These are phyloP conservation scores for Varanus komodoensis DNA, from an alignment of 2,113 vertebrate species.

Conservation along the genomic window DNA sequence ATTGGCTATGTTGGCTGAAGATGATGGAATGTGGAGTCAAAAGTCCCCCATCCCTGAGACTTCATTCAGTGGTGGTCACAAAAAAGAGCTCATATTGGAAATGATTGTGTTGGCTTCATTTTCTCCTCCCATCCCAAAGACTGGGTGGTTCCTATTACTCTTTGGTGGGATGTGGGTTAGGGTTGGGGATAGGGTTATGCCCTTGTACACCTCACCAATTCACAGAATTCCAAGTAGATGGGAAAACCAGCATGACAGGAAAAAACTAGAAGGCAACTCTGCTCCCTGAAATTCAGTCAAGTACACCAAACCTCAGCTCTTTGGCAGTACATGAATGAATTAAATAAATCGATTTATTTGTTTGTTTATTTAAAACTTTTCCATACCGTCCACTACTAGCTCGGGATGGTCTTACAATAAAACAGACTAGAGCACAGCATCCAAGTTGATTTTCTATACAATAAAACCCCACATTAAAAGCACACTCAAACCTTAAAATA, in stretches of 20 bases:
- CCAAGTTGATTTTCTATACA: no score
- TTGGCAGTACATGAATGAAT: no score
- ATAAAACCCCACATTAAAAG: no score
- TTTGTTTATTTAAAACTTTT: no score
- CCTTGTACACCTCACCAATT: not conserved
- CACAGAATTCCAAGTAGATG: not conserved
- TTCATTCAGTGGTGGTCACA: not conserved
- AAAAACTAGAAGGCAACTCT: not conserved
- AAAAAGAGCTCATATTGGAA: not conserved
- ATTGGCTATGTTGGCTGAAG: not conserved
- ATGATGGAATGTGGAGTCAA: not conserved
- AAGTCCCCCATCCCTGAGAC: not conserved
- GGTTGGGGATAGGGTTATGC: not conserved
- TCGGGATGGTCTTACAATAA: no score
- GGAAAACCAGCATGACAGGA: not conserved
- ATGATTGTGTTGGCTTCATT: not conserved
- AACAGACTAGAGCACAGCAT: no score
- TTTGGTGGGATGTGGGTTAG: no score
- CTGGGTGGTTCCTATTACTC: not conserved
- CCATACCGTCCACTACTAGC: no score
- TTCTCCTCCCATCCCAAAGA: not conserved
- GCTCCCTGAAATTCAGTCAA: not conserved
- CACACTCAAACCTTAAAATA: no score
- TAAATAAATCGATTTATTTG: no score
- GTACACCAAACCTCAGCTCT: not conserved